These are phyloP conservation scores for Trematocara zebra DNA, from an alignment of 2,113 vertebrate genomes.

Conservation along the genomic window DNA sequence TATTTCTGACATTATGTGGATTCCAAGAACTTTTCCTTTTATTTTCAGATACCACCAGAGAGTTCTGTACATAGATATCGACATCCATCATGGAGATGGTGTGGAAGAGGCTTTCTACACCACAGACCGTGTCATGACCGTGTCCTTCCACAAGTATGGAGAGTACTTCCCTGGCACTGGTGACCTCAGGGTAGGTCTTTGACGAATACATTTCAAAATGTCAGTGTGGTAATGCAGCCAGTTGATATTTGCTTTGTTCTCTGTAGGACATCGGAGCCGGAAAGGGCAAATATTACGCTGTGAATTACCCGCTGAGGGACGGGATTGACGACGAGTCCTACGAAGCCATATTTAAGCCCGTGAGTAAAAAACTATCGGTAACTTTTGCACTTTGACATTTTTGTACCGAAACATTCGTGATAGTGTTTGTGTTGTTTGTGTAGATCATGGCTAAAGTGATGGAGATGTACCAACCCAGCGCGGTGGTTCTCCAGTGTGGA, in stretches of 20 bases:
- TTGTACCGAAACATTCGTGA: not conserved
- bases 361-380: slow-evolving; percentile 61
- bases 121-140: slow-evolving; percentile 97
- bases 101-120: slow-evolving; percentile 99
- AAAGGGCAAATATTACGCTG: slow-evolving; percentile 97
- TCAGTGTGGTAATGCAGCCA: not conserved
- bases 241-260: not conserved
- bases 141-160: slow-evolving; percentile 98
- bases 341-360: slow-evolving; percentile 97
- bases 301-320: slow-evolving; percentile 95
- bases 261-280: slow-evolving; percentile 94
- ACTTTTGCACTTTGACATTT: not conserved
- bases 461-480: slow-evolving; percentile 99
- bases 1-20: not conserved
- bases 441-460: slow-evolving; percentile 98
- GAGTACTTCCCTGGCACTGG: slow-evolving; percentile 99
- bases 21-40: rapidly evolving
- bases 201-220: not conserved
- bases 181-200: slow-evolving; percentile 79
- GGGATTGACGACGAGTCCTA: slow-evolving; percentile 98
- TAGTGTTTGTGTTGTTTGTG: not conserved
- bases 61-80: slow-evolving; percentile 97
- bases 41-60: slow-evolving; percentile 91
- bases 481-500: slow-evolving; percentile 94
- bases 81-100: slow-evolving; percentile 97